Base-by-base conservation (phyloP, 2,797 vertebrate species). In the Pipistrellus pygmaeus region DNA sequence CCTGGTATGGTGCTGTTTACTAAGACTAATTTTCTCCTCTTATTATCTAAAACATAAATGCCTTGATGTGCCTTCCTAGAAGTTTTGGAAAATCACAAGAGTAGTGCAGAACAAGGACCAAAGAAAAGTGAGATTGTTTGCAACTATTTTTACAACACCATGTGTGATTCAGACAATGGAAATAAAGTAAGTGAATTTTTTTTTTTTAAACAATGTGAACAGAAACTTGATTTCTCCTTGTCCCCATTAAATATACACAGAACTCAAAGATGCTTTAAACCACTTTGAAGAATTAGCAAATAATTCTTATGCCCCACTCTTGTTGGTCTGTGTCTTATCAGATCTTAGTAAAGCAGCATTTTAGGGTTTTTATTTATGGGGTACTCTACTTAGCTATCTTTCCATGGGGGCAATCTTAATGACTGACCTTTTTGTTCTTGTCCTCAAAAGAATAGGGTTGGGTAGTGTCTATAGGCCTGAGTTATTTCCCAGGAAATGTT, bases 61-160 rank as follows among this genome's bases (percentile, higher is more conserved):
- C 27, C 48, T 92, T 88, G 60, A 46, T 51, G 20, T 78, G 15
- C 0, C 9, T 75, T 46, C 60, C 57, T 73, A 41, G 21, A 62
- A 88, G 57, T 82, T 96, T 75, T 88, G 35, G 72, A 71, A 96
- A 68, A 62, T 85, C 66, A 83, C 8, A 38, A 30, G 18, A 46
- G 1, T 17, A 32, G 27, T 87, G 35, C 66, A 64, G 41, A 88
- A 35, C 3, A 96, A 38, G 11, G 8, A 38, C 14, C 25, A 60
- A 80, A 32, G 20, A 41, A 55, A 85, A 66, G 5, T 14, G 14
- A 62, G 8, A 17, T 71, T 10, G 27, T 55, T 80, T 81, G 14
- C 18, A 93, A 64, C 18, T 27, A 46, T 53, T 71, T 90, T 85
- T 51, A 76, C 38, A 75, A 73, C 23, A 32, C 18, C 38, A 82